Evolutionary conservation across 1,140 invertebrate species (phyloP), one percentile per base, ranked within the genome.

Genomic region (Diorhabda carinulata): DNA sequence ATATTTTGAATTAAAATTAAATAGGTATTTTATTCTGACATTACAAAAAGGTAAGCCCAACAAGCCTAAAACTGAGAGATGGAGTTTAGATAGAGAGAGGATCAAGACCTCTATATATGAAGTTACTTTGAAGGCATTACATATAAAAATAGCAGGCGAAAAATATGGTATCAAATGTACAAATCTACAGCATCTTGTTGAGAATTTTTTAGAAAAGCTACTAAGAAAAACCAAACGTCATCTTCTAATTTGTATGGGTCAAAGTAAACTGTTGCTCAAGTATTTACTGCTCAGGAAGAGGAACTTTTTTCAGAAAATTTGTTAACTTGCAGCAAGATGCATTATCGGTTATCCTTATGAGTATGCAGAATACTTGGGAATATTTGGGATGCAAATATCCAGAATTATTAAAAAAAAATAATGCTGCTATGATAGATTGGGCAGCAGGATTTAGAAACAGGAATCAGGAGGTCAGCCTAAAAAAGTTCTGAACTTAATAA

Each of bases 401-500:
- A 47, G 40, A 43, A 61, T 61, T 4, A 3, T 72, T 57, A 63
- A 52, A 68, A 41, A 64, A 65, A 61, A 71, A 71, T 42, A 71
- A 59, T 5, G 47, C 44, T 41, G 69, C 42, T 10, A 61, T 52
- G 4, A 47, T 47, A 69, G 67, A 71, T 45, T 70, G 70, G 70
- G 25, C 60, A 25, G 8, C 40, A 25, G 59, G 66, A 25, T 70
- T 70, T 40, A 56, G 43, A 8, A 63, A 52, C 6, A 56, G 68
- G 59, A 73, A 78, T 59, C 59, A 69, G 40, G 69, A 80, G 40
- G 62, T 83, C 25, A 78, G 78, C 57, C 65, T 83, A 42, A 66
- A 82, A 73, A 78, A 75, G 65, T 9, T 79, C 83, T 5, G 79
- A 84, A 76, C 75, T 75, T 60, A 84, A 82, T 5, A 82, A 78